A percentile compares a stretch with the other conserved stretches of the same genome.
Conservation (phyloP, 2,888 invertebrate species). For the Chymomyza fuscimana region DNA sequence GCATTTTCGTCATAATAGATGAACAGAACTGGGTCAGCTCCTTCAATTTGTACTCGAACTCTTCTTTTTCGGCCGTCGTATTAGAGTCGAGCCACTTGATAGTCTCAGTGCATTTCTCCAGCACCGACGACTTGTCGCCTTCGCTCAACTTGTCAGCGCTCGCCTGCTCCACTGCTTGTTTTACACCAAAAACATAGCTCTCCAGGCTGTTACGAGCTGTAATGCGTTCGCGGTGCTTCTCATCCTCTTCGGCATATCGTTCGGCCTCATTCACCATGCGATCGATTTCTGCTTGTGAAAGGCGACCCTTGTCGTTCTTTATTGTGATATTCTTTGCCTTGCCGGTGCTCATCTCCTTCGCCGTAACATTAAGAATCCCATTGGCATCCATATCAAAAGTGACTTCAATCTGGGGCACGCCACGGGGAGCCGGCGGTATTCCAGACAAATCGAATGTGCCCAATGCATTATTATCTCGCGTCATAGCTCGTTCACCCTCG, state of each 20-base stretch:
- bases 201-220: constrained; percentile 87
- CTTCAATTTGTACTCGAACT: constrained; percentile 82
- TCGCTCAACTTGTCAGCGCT: constrained; percentile 82
- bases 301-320: constrained; percentile 89
- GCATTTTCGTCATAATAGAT: constrained; percentile 81
- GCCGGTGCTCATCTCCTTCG: constrained; percentile 85
- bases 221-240: constrained; percentile 85
- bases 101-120: constrained; percentile 84
- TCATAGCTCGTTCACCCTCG: constrained; percentile 92
- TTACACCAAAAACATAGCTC: constrained; percentile 85
- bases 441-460: constrained; percentile 97
- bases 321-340: constrained; percentile 89
- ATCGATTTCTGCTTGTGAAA: constrained; percentile 90
- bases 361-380: constrained; percentile 94
- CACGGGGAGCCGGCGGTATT: constrained; percentile 92
- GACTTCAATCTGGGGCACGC: constrained; percentile 91
- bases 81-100: constrained; percentile 89
- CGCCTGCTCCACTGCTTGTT: constrained; percentile 85
- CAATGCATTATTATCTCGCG: constrained; percentile 94
- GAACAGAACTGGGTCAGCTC: constrained; percentile 78
- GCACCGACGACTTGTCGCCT: constrained; percentile 85
- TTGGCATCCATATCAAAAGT: constrained; percentile 92
- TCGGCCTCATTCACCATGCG: constrained; percentile 88
- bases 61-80: constrained; percentile 87
- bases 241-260: constrained; percentile 86